Conservation (phyloP, 2,888 invertebrate species). For the Hipparchia sbordonii region DNA sequence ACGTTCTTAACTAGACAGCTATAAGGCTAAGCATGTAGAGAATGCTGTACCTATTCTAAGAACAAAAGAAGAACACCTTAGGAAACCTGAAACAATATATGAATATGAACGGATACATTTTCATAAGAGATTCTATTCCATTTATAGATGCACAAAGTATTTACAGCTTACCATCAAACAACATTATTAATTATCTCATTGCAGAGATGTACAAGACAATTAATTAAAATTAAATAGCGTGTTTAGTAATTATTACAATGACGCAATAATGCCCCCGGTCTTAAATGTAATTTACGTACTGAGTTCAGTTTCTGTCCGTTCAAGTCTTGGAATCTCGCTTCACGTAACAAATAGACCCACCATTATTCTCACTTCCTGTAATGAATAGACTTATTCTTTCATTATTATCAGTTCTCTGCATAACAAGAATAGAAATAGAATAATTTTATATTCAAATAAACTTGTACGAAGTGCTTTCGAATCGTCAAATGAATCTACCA, state of each 20-base stretch:
- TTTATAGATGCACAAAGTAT: no score
- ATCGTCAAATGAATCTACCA: no score
- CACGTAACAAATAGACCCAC: slow-evolving; percentile 11
- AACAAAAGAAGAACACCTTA: no score
- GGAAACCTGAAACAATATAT: no score
- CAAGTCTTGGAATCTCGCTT: slow-evolving; percentile 23
- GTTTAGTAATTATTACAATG: neutral
- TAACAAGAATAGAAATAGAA: neutral
- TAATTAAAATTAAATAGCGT: slow-evolving; percentile 3
- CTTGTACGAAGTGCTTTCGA: no score
- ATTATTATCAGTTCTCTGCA: neutral
- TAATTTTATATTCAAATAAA: no score
- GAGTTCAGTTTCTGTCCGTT: slow-evolving; percentile 14
- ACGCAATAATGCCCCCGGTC: slow-evolving; percentile 6
- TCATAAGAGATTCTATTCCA: no score
- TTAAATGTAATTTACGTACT: slow-evolving; percentile 24
- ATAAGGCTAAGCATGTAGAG: no score
- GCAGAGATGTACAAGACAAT: neutral
- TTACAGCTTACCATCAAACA: no score
- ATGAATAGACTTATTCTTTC: slow-evolving; percentile 17
- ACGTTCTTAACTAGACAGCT: no score
- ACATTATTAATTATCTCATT: neutral
- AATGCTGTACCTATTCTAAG: no score
- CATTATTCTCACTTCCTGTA: slow-evolving; percentile 9
- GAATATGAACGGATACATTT: no score